phyloP scores from a whole-genome alignment of 1,140 invertebrate genomes.

The Drosophila prosaltans region DNA sequence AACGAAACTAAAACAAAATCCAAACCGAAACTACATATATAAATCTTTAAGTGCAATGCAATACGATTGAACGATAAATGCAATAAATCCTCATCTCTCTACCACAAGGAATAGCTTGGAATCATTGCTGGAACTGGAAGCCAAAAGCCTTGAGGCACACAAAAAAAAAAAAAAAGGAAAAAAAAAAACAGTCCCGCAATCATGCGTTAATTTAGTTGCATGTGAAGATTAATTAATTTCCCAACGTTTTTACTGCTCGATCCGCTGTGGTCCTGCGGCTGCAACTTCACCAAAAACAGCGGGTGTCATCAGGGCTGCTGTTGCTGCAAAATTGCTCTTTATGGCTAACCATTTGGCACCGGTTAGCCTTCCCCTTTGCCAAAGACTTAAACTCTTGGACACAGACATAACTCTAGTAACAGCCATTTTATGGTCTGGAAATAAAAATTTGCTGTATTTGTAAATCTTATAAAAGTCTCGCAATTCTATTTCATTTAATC shows the following conservation, averaged over 20 bases:
- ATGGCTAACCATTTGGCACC: slow-evolving; percentile 39
- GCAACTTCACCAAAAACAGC: slow-evolving; percentile 45
- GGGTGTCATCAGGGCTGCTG: slow-evolving; percentile 61
- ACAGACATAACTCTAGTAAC: slow-evolving; percentile 37
- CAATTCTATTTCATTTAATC: slow-evolving; percentile 5
- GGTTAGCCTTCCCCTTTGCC: neutral
- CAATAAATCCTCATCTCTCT: slow-evolving; percentile 64
- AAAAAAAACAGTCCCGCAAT: slow-evolving; percentile 46
- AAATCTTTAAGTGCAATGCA: slow-evolving; percentile 69
- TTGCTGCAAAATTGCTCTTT: slow-evolving; percentile 50
- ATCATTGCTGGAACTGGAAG: slow-evolving; percentile 10
- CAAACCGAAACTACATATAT: slow-evolving; percentile 43
- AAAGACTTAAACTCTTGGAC: slow-evolving; percentile 26
- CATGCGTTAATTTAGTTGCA: slow-evolving; percentile 81
- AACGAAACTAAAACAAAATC: slow-evolving; percentile 22
- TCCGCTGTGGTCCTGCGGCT: slow-evolving; percentile 12
- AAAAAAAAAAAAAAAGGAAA: neutral
- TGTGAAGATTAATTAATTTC: slow-evolving; percentile 78
- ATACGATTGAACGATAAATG: slow-evolving; percentile 76
- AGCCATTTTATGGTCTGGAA: slow-evolving; percentile 46
- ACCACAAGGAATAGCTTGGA: slow-evolving; percentile 10
- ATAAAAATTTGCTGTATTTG: slow-evolving; percentile 52
- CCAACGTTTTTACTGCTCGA: slow-evolving; percentile 62
- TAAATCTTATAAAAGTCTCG: slow-evolving; percentile 41
- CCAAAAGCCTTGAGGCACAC: slow-evolving; percentile 29